Evolutionary conservation across 2,888 invertebrate genomes (phyloP).

Genomic region (Melinopterus prodromus): DNA sequence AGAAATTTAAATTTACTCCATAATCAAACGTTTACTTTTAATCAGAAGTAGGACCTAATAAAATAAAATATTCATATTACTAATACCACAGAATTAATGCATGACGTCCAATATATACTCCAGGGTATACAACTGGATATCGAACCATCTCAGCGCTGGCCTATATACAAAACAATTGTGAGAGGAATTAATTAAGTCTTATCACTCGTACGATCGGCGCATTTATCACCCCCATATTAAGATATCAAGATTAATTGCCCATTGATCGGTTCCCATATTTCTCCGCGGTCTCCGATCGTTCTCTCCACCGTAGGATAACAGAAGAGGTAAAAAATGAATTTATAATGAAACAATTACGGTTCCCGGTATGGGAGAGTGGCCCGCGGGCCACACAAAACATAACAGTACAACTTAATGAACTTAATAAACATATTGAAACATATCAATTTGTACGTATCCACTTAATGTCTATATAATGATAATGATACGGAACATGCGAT

Average conservation of each 20-base stretch:
- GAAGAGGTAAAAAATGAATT: background rate
- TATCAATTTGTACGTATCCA: conserved; percentile 30
- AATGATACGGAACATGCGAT: conserved; percentile 30
- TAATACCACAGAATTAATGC: no score
- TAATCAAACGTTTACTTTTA: no score
- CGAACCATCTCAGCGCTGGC: background rate
- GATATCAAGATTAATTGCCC: conserved; percentile 22
- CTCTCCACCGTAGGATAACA: conserved; percentile 9
- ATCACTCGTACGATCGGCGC: conserved; percentile 19
- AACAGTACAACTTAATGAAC: conserved; percentile 28
- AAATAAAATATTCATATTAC: no score
- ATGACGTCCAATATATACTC: background rate
- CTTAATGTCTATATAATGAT: conserved; percentile 31
- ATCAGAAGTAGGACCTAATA: no score
- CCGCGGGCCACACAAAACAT: conserved; percentile 18
- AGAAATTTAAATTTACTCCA: no score
- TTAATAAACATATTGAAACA: conserved; percentile 27
- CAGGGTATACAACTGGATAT: background rate
- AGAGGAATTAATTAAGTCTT: conserved; percentile 5
- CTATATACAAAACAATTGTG: background rate
- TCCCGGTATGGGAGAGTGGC: background rate
- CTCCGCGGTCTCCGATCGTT: conserved; percentile 8
- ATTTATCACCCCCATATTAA: conserved; percentile 20
- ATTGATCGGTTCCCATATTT: conserved; percentile 7
- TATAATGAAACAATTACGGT: conserved; percentile 23